Evolutionary conservation across 2,113 vertebrate genomes (phyloP).

Genomic region (Pipra filicauda): DNA sequence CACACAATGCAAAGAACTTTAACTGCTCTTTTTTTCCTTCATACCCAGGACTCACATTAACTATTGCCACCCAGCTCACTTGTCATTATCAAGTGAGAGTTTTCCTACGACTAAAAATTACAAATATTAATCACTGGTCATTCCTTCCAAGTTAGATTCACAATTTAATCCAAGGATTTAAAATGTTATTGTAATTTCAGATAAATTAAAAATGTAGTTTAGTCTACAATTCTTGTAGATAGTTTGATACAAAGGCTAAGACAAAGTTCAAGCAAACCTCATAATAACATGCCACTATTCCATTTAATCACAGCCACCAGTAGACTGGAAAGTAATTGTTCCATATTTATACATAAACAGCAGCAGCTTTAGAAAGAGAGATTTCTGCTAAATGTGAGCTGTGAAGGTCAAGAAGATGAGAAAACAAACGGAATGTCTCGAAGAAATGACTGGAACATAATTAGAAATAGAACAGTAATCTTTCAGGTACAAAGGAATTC

Average conservation of each 20-base stretch:
- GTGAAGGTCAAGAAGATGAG: not conserved
- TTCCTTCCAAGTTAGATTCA: not conserved
- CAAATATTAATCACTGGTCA: not conserved
- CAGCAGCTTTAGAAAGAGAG: not conserved
- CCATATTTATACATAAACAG: conserved; percentile 5
- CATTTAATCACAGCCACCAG: not conserved
- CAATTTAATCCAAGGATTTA: not conserved
- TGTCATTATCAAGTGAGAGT: not conserved
- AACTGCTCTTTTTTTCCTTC: not conserved
- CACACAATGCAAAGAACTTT: not conserved
- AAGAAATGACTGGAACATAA: not conserved
- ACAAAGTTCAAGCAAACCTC: not conserved
- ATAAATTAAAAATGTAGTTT: not conserved
- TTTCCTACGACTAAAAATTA: not conserved
- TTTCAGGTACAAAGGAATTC: not conserved
- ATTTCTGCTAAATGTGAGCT: not conserved
- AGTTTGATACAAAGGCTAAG: not conserved
- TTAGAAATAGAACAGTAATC: not conserved
- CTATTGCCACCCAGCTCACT: not conserved
- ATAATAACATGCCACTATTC: not conserved
- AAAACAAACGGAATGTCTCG: not conserved
- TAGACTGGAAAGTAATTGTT: not conserved
- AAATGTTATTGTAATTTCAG: not conserved
- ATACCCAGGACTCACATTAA: not conserved
- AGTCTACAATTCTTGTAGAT: not conserved